A percentile compares a stretch with the other conserved stretches of the same genome.
Evolutionary conservation across 53 echinoderm and acorn worm genomes (phyloP).

Genomic region (Holothuria scabra): DNA sequence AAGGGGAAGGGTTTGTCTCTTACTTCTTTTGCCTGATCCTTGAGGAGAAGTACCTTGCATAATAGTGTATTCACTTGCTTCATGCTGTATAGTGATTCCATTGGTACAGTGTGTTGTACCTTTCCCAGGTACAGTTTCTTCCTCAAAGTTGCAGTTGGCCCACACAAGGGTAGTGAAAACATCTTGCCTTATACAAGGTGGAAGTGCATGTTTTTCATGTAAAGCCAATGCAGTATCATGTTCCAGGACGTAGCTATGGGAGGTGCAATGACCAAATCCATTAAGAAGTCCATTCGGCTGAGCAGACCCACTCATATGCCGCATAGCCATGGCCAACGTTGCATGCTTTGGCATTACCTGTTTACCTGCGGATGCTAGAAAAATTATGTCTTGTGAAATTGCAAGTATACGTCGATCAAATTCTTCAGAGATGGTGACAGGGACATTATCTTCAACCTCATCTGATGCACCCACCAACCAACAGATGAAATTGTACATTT

Average conservation of each 20-base stretch:
- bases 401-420: conserved; percentile 12
- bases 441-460: background rate
- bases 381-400: conserved; percentile 62
- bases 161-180: conserved; percentile 62
- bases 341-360: conserved; percentile 54
- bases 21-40: no score
- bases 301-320: conserved; percentile 67
- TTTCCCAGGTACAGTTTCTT: conserved; percentile 63
- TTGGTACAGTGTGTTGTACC: conserved; percentile 69
- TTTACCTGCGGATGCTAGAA: conserved; percentile 48
- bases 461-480: conserved; percentile 57
- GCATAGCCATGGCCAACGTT: conserved; percentile 58
- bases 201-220: conserved; percentile 45
- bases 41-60: no score
- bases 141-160: conserved; percentile 71
- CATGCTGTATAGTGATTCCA: conserved; percentile 9
- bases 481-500: conserved; percentile 66
- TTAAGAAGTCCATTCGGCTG: conserved; percentile 63
- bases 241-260: conserved; percentile 52
- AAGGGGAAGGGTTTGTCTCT: no score
- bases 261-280: conserved; percentile 69
- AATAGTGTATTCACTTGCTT: no score
- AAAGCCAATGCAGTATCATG: conserved; percentile 70
- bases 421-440: conserved; percentile 13
- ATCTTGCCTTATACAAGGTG: conserved; percentile 23